Evolutionary conservation across 2,888 invertebrate genomes (phyloP).

Genomic region (Aquatica leii): DNA sequence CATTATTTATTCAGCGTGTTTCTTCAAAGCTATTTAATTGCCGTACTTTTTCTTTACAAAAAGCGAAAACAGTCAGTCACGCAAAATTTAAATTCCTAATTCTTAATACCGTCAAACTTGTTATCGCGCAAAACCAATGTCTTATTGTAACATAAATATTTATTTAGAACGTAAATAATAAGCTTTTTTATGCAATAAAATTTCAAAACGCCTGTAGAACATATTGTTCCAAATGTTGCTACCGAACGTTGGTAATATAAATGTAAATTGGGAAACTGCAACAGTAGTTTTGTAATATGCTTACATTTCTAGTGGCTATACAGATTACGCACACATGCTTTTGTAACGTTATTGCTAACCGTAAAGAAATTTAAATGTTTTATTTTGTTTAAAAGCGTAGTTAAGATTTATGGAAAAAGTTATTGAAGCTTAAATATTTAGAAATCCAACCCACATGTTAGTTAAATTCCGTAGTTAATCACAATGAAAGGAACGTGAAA

Average conservation of each 20-base stretch:
- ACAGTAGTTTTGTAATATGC: slow-evolving; percentile 18
- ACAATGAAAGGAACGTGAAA: slow-evolving; percentile 10
- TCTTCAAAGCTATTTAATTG: no score
- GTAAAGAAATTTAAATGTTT: not conserved
- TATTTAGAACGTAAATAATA: no score
- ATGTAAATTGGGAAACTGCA: slow-evolving; percentile 32
- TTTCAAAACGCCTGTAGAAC: slow-evolving; percentile 15
- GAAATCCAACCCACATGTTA: not conserved
- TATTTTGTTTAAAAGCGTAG: not conserved
- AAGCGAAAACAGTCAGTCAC: no score
- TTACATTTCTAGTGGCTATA: not conserved
- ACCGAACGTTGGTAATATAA: slow-evolving; percentile 30
- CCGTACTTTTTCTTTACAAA: no score
- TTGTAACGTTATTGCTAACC: not conserved
- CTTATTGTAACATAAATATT: no score
- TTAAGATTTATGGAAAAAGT: not conserved
- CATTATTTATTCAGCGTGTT: no score
- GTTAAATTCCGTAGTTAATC: not conserved
- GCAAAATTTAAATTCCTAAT: no score
- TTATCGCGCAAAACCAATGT: no score
- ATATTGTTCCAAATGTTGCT: slow-evolving; percentile 24
- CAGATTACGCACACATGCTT: slow-evolving; percentile 1
- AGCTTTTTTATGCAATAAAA: not conserved
- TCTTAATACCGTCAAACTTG: no score
- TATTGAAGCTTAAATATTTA: slow-evolving; percentile 2